Evolutionary conservation across 2,797 vertebrate genomes (phyloP), one percentile per base, ranked within the genome.

Genomic region (Acrossocheilus wenchowensis): DNA sequence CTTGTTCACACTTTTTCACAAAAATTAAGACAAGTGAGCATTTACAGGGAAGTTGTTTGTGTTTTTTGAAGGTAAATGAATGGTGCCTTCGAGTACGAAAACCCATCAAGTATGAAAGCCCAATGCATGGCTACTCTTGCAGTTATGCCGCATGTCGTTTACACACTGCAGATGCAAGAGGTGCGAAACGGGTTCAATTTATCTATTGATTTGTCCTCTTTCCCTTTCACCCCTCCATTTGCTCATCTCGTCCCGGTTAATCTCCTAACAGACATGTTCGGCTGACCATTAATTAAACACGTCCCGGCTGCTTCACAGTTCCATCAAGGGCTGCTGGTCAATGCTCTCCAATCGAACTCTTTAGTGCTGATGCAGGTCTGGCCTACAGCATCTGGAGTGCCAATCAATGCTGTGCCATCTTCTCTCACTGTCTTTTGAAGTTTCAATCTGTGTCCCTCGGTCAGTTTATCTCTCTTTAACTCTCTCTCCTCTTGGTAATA

Each of bases 261-360:
- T 90, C 87, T 85, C 88, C 84, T 86, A 88, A 91, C 89, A 90
- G 79, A 86, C 85, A 73, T 88, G 89, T 90, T 89, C 86, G 90
- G 90, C 87, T 87, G 69, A 78, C 88, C 89, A 90, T 93, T 93
- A 94, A 94, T 94, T 93, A 92, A 94, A 92, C 88, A 90, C 83
- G 87, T 91, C 90, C 89, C 73, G 50, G 57, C 57, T 41, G 60
- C 54, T 41, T 54, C 73, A 74, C 71, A 45, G 52, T 52, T 83
- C 45, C 80, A 81, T 83, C 19, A 86, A 86, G 84, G 81, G 82
- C 90, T 88, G 85, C 90, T 88, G 86, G 89, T 94, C 93, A 88
- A 92, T 93, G 85, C 74, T 48, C 66, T 84, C 78, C 86, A 91
- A 93, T 92, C 84, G 68, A 92, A 91, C 78, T 79, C 86, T 81